A percentile compares a stretch with the other conserved stretches of the same genome.
These are phyloP conservation scores for Drosophila niveifrons DNA, from an alignment of 2,888 invertebrate genomes.

Conservation along the genomic window DNA sequence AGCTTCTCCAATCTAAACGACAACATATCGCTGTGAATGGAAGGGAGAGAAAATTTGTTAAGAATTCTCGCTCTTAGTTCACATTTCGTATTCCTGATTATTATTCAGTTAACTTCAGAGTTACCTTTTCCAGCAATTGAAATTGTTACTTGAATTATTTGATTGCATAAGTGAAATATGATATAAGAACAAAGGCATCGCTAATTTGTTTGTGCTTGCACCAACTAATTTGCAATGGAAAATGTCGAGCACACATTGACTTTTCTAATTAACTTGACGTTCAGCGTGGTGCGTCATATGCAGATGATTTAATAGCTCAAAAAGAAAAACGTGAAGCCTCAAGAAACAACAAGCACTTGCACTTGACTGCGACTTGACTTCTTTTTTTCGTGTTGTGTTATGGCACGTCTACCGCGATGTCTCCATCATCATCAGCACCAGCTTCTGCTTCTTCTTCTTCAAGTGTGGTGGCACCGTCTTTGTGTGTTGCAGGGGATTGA, in stretches of 20 bases:
- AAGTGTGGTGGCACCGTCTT: background rate
- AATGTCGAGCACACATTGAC: background rate
- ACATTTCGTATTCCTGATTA: too few relatives aligned
- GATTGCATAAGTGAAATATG: too few relatives aligned
- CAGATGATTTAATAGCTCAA: background rate
- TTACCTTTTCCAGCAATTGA: too few relatives aligned
- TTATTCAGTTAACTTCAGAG: too few relatives aligned
- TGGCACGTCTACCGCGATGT: too few relatives aligned
- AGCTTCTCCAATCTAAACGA: too few relatives aligned
- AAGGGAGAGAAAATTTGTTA: too few relatives aligned
- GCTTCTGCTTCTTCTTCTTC: background rate
- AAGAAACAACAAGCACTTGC: background rate
- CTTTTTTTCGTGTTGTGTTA: background rate
- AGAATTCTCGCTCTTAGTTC: too few relatives aligned
- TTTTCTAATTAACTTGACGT: slow-evolving; percentile 4
- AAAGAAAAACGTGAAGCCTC: background rate
- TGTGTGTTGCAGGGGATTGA: background rate
- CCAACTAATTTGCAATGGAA: background rate
- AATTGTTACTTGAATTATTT: too few relatives aligned
- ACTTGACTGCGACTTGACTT: slow-evolving; percentile 2
- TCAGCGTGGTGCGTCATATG: background rate
- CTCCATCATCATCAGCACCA: background rate
- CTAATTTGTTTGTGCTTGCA: too few relatives aligned
- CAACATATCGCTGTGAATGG: too few relatives aligned
- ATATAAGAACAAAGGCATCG: too few relatives aligned